phyloP scores from a whole-genome alignment of 2,888 invertebrate species.

The Dermolepida albohirtum region DNA sequence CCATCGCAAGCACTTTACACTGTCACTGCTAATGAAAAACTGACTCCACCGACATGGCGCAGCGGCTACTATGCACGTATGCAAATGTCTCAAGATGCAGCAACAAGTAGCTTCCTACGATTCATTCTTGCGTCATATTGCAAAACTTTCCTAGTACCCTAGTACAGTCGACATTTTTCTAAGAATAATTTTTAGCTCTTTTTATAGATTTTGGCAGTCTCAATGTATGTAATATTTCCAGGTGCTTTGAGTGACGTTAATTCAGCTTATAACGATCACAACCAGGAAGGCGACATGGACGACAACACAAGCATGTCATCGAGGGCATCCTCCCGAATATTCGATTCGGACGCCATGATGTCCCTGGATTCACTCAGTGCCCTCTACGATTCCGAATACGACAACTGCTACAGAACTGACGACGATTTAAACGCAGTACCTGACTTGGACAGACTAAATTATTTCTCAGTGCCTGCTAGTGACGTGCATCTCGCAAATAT shows the following conservation, averaged over 20 bases:
- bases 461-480: constrained; percentile 64
- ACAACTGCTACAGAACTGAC: constrained; percentile 71
- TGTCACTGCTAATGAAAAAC: too few relatives aligned
- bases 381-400: constrained; percentile 83
- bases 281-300: constrained; percentile 69
- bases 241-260: constrained; percentile 88
- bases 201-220: too few relatives aligned
- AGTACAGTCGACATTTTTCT: too few relatives aligned
- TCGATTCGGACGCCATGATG: constrained; percentile 81
- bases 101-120: too few relatives aligned
- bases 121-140: too few relatives aligned
- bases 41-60: too few relatives aligned
- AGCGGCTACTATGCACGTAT: too few relatives aligned
- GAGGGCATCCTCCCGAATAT: constrained; percentile 83
- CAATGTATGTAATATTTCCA: too few relatives aligned
- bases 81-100: too few relatives aligned
- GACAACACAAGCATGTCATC: constrained; percentile 85
- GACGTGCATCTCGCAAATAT: constrained; percentile 80
- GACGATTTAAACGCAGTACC: constrained; percentile 65
- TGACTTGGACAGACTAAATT: constrained; percentile 64
- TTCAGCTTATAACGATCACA: constrained; percentile 78
- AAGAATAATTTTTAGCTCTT: too few relatives aligned
- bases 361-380: constrained; percentile 85
- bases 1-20: too few relatives aligned
- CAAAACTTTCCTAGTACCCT: too few relatives aligned